Conservation (phyloP, 2,888 invertebrate species). For the Caenorhabditis zanzibari region DNA sequence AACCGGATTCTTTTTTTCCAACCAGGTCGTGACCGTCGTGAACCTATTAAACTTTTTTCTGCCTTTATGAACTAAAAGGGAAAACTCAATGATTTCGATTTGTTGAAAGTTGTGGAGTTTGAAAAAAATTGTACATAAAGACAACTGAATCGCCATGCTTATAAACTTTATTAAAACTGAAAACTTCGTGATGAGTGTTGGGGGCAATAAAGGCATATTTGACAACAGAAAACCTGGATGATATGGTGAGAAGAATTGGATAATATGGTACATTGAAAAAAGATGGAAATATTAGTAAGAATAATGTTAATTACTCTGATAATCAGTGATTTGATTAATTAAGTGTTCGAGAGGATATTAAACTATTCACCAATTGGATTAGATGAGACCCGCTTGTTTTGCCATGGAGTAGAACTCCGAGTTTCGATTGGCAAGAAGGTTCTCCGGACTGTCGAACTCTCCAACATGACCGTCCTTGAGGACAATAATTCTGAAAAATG, state of each 20-base stretch:
- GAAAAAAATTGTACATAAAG: neutral
- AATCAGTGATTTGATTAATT: slow-evolving; percentile 3
- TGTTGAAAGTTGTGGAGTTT: no score
- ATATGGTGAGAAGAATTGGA: neutral
- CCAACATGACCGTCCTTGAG: slow-evolving; percentile 84
- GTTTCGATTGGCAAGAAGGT: slow-evolving; percentile 81
- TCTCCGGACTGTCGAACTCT: slow-evolving; percentile 84
- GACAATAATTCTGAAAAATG: slow-evolving; percentile 84
- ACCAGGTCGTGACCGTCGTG: no score
- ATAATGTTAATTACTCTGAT: slow-evolving; percentile 18
- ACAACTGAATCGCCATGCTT: neutral
- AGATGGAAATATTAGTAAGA: neutral
- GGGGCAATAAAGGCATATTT: slow-evolving; percentile 7
- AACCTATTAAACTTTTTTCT: no score
- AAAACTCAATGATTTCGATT: no score
- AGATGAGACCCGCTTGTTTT: slow-evolving; percentile 81
- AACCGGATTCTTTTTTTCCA: no score
- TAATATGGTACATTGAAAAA: slow-evolving; percentile 1
- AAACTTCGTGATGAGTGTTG: neutral
- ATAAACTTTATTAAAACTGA: slow-evolving; percentile 9
- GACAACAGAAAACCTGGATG: slow-evolving; percentile 3
- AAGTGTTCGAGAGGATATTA: neutral
- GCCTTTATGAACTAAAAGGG: no score
- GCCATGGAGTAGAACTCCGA: slow-evolving; percentile 84
- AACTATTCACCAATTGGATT: neutral